A percentile compares a stretch with the other conserved stretches of the same genome.
Conservation (phyloP, 2,113 vertebrate genomes). For the Tamias sibiricus region DNA sequence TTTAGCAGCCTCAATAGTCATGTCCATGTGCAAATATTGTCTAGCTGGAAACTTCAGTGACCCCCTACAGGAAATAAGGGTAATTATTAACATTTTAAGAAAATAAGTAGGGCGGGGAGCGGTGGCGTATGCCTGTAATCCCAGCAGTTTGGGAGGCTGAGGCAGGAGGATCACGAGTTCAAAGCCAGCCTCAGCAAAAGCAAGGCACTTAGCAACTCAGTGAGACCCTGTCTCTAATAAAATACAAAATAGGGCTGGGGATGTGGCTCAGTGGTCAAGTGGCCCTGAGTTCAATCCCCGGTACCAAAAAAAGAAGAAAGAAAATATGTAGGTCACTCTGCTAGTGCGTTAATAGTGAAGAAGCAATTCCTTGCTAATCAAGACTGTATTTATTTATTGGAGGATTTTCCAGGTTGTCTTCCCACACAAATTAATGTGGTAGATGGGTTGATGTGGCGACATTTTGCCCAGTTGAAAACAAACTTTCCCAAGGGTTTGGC, state of each 20-base stretch:
- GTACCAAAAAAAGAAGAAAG: no score
- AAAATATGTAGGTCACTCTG: not conserved
- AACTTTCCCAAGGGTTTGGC: not conserved
- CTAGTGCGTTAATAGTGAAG: not conserved
- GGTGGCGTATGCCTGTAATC: no score
- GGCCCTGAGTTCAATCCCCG: no score
- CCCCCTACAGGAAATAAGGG: not conserved
- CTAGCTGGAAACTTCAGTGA: not conserved
- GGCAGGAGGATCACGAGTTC: no score
- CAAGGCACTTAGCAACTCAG: no score
- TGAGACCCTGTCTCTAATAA: no score
- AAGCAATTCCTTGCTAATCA: not conserved
- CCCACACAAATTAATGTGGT: not conserved
- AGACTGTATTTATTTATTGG: not conserved
- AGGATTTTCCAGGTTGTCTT: not conserved
- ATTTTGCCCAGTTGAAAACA: constrained; percentile 36
- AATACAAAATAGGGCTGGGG: no score
- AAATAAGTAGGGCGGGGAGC: not conserved
- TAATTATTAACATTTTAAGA: constrained; percentile 10
- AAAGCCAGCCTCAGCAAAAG: no score
- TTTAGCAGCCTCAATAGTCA: not conserved
- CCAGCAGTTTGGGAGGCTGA: no score
- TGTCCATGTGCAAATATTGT: not conserved
- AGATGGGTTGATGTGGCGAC: not conserved
- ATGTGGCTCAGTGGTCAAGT: no score